Conservation (phyloP, 2,888 invertebrate genomes). For the Phymatocera aterrima region DNA sequence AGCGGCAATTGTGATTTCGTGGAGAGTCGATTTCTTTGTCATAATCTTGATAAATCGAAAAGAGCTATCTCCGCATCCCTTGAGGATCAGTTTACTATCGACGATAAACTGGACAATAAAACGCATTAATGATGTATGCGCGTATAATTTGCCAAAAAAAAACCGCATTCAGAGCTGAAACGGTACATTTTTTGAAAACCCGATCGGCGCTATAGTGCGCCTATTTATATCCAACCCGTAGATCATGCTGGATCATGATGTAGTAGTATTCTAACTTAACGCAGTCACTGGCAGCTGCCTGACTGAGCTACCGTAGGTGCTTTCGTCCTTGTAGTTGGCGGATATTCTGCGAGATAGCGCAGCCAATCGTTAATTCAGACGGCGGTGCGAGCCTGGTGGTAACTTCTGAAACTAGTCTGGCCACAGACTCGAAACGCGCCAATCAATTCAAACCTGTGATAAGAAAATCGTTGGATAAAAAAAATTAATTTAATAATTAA, state of each 20-base stretch:
- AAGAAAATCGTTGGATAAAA: not conserved
- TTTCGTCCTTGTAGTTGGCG: not conserved
- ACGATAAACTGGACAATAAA: not conserved
- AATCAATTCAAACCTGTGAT: not conserved
- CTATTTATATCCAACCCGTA: slow-evolving; percentile 4
- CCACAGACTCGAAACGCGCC: not conserved
- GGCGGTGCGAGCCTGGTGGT: not conserved
- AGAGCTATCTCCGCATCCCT: not conserved
- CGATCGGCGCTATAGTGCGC: not conserved
- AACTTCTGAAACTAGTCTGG: not conserved
- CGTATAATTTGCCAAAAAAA: too few relatives aligned
- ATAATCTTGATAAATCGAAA: too few relatives aligned
- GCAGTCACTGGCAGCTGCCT: not conserved
- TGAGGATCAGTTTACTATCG: not conserved
- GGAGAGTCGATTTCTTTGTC: not conserved
- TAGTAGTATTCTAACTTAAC: not conserved
- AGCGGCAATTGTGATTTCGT: not conserved
- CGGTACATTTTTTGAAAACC: not conserved
- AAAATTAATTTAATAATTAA: not conserved
- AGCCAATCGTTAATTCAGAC: not conserved
- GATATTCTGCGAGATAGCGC: not conserved
- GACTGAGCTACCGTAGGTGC: not conserved
- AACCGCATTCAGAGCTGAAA: not conserved
- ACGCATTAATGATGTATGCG: too few relatives aligned
- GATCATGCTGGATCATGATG: not conserved